These are phyloP conservation scores for Schizopygopsis malacanthus DNA, from an alignment of 2,797 vertebrate genomes.

Conservation along the genomic window DNA sequence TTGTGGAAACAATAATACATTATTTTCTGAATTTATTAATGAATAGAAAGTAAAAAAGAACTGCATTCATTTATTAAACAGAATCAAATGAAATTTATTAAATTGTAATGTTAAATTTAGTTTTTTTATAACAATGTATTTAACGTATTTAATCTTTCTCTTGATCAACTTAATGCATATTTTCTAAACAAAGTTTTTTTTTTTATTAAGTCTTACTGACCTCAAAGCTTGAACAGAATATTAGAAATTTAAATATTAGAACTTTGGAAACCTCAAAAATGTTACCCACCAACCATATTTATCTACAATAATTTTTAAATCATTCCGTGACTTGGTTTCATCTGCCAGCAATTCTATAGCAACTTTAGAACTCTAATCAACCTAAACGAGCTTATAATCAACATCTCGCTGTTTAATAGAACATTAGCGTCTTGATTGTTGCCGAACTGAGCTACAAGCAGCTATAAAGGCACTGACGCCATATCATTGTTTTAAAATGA, in stretches of 20 bases:
- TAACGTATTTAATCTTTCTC: background rate
- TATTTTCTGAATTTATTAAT: background rate
- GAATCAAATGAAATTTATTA: background rate
- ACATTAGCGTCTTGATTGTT: constrained; percentile 56
- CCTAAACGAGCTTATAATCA: constrained; percentile 23
- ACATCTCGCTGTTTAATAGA: constrained; percentile 53
- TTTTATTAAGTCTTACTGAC: background rate
- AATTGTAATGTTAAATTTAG: background rate
- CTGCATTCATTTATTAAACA: background rate
- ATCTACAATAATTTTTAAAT: background rate
- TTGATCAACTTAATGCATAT: background rate
- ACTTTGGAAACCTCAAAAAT: background rate
- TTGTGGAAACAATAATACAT: background rate
- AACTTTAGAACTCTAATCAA: background rate
- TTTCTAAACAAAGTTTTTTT: too few relatives aligned
- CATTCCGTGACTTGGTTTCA: background rate
- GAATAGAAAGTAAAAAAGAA: background rate
- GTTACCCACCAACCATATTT: background rate
- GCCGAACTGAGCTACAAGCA: constrained; percentile 74
- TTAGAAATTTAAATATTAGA: background rate
- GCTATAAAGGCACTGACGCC: constrained; percentile 66
- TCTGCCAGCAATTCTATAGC: background rate
- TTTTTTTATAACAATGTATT: background rate
- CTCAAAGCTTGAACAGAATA: background rate
- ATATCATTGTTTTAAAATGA: constrained; percentile 63